Percentiles rank a stretch among this genome's conserved stretches.
Evolutionary conservation across 2,888 invertebrate species (phyloP).

Genomic region (Drosophila austrosaltans): DNA sequence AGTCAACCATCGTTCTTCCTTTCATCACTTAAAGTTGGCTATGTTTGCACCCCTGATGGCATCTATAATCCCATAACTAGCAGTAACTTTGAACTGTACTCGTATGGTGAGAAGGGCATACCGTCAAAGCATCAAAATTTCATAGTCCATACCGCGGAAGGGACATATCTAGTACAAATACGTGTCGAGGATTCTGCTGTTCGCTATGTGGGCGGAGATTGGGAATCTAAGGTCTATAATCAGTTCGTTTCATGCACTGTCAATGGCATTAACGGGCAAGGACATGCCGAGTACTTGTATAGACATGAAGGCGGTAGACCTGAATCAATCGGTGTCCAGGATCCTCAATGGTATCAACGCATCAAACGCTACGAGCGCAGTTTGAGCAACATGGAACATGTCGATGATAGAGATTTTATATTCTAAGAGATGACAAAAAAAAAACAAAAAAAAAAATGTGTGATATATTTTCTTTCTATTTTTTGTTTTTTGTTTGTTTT

Average conservation of each 20-base stretch:
- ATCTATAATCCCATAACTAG: slow-evolving; percentile 85
- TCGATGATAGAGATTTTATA: slow-evolving; percentile 58
- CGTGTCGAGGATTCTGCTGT: slow-evolving; percentile 85
- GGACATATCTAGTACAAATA: slow-evolving; percentile 86
- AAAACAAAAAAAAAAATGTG: background rate
- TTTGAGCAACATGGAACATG: slow-evolving; percentile 61
- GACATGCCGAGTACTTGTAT: slow-evolving; percentile 90
- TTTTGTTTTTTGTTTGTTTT: slow-evolving; percentile 8
- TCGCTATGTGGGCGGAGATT: slow-evolving; percentile 88
- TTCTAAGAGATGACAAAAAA: slow-evolving; percentile 37
- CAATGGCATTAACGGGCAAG: slow-evolving; percentile 87
- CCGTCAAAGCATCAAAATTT: slow-evolving; percentile 88
- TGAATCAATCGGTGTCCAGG: slow-evolving; percentile 82
- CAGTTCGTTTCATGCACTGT: slow-evolving; percentile 84
- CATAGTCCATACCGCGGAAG: slow-evolving; percentile 85
- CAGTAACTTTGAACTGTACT: slow-evolving; percentile 87
- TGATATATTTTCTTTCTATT: background rate
- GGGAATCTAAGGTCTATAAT: slow-evolving; percentile 88
- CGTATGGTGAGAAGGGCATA: slow-evolving; percentile 88
- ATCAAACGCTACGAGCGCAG: slow-evolving; percentile 80
- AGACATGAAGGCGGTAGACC: slow-evolving; percentile 86
- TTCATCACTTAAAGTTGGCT: slow-evolving; percentile 87
- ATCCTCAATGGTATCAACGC: slow-evolving; percentile 86
- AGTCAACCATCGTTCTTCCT: slow-evolving; percentile 87
- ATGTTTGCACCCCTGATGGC: slow-evolving; percentile 85